Base-by-base conservation (phyloP, 2,888 invertebrate species). In the Troides oblongomaculatus region DNA sequence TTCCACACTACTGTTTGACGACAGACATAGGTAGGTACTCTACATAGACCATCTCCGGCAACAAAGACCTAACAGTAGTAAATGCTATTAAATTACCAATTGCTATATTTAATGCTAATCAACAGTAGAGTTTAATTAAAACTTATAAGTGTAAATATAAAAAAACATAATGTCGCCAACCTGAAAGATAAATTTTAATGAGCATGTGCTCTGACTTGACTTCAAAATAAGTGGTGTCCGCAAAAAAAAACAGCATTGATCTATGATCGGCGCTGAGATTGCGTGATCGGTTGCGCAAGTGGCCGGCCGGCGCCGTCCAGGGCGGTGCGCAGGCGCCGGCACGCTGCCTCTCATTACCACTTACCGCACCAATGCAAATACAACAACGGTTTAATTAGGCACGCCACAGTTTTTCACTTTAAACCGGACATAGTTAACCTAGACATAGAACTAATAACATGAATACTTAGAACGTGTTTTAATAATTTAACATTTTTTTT, bases 331-430 rank as follows among this genome's bases (percentile, higher is more conserved):
- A 77, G 88, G 85, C 86, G 86, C 88, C 85, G 74, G 74, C 77
- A 73, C 78, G 66, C 70, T 69, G 65, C 78, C 81, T 76, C 81
- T 88, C 85, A 84, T 87, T 86, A 87, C 81, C 82, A 76, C 80
- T 86, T 89, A 87, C 88, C 88, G 80, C 81, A 76, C 84, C 84
- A 83, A 89, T 89, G 88, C 88, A 87, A 88, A 88, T 87, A 82
- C 80, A 73, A 78, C 82, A 81, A 78, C 83, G 81, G 84, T 87
- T 85, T 83, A 86, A 86, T 86, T 82, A 78, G 66, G 50, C 58
- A 36, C 66, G 62, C 62, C 62, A 79, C 79, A 36, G 81, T 82
- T 84, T 78, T 79, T 76, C 72, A 74, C 79, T 23, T 59, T 39
- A 50, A 62, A 71, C 62, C 56, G 62, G 58, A 69, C 62, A 57